Base-by-base conservation (phyloP, 2,113 vertebrate genomes). In the Diphyllodes magnificus region DNA sequence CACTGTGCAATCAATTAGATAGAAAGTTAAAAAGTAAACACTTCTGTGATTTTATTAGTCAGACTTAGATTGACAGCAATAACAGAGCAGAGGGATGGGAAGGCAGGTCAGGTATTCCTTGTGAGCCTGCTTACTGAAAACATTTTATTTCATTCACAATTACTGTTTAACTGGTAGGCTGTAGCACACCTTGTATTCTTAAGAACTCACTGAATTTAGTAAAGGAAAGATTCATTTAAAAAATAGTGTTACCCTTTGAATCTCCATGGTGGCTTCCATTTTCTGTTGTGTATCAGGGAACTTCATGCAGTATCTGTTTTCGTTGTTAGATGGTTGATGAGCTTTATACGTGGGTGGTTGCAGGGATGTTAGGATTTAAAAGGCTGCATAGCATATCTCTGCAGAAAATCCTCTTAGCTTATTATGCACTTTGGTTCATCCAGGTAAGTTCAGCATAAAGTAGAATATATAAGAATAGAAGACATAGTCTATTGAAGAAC, bases 311-410 rank as follows among this genome's bases (percentile, higher is more conserved):
- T 22, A 20, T 13, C 66, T 86, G 37, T n/a, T 77, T 65, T 53
- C 63, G 33, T 42, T 93, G 20, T 37, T 69, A 64, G 7, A 10
- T 64, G 45, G 4, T 60, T 65, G 40, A 30, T 45, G 40, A 64
- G 35, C 21, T 23, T 53, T 40, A 18, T 47, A 35, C 0, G 0
- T 90, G 45, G 9, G 12, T 86, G 31, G 8, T 53, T 77, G 42
- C 56, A 66, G 27, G 23, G 25, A 27, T 70, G 20, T 50, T 86
- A 37, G n/a, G 13, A 47, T 80, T 90, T 73, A 33, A 88, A 95
- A 83, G 64, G 17, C n/a, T 79, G 60, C 80, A 25, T 37, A 47
- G 18, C 17, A 37, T 31, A 37, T 23, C 19, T 45, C 59, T 86
- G 39, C 50, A 84, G 81, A 63, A 92, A 66, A 63, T 81, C 23